These are phyloP conservation scores for Cotesia congregata DNA, from an alignment of 2,888 invertebrate species.

Conservation along the genomic window DNA sequence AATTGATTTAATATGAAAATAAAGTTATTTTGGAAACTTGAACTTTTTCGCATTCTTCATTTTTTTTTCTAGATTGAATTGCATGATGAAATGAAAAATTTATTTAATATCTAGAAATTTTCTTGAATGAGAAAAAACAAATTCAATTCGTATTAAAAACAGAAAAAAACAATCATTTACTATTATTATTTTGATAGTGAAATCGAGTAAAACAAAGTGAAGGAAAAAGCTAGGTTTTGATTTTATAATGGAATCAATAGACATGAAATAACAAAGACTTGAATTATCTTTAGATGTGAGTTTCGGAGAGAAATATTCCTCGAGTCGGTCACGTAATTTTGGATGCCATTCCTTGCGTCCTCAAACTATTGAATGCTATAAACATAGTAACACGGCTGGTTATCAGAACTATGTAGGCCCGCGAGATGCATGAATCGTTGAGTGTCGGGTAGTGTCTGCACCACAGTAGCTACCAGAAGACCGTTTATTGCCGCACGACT, in stretches of 20 bases:
- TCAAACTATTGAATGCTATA: slow-evolving; percentile 17
- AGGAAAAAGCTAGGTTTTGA: too few species aligned
- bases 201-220: too few species aligned
- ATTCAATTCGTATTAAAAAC: too few species aligned
- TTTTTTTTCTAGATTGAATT: too few species aligned
- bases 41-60: too few species aligned
- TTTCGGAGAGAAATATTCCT: slow-evolving; percentile 10
- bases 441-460: slow-evolving; percentile 14
- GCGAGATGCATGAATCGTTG: slow-evolving; percentile 20
- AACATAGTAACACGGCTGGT: slow-evolving; percentile 1
- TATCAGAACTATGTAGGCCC: slow-evolving; percentile 13
- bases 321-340: slow-evolving; percentile 36
- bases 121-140: too few species aligned
- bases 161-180: too few species aligned
- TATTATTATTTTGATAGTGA: too few species aligned
- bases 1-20: too few species aligned
- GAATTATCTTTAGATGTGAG: background rate
- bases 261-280: slow-evolving; percentile 33
- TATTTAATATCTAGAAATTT: too few species aligned
- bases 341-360: slow-evolving; percentile 38
- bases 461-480: slow-evolving; percentile 10
- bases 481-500: slow-evolving; percentile 31
- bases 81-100: too few species aligned
- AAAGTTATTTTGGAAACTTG: too few species aligned
- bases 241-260: background rate